phyloP scores from a whole-genome alignment of 1,140 invertebrate genomes.

The Zaprionus africanus region DNA sequence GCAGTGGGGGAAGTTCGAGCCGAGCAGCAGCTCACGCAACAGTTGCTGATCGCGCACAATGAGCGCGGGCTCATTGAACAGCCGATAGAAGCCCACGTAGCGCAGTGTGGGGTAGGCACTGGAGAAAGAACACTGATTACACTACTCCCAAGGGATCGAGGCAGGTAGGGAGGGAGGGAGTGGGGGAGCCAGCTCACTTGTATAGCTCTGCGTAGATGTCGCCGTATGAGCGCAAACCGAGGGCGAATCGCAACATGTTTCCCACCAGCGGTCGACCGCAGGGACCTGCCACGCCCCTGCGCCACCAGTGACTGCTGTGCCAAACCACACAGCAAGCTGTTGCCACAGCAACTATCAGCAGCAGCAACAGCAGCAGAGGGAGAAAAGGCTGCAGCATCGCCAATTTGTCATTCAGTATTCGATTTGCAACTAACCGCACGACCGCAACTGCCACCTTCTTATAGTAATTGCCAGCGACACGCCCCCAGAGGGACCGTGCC shows the following conservation, averaged over 20 bases:
- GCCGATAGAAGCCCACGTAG: slow-evolving; percentile 65
- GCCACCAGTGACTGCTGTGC: slow-evolving; percentile 39
- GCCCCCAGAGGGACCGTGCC: not conserved
- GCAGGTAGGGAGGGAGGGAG: no score
- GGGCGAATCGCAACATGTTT: slow-evolving; percentile 55
- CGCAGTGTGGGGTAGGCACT: slow-evolving; percentile 40
- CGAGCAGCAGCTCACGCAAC: slow-evolving; percentile 43
- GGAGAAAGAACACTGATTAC: not conserved
- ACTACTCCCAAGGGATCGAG: not conserved
- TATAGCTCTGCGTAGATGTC: slow-evolving; percentile 58
- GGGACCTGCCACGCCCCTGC: slow-evolving; percentile 47
- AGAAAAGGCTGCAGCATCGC: slow-evolving; percentile 9
- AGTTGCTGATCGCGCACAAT: slow-evolving; percentile 52
- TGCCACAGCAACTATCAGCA: not conserved
- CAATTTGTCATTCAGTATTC: not conserved
- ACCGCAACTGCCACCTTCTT: slow-evolving; percentile 2
- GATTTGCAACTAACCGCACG: not conserved
- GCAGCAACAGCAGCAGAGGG: not conserved
- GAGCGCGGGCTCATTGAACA: slow-evolving; percentile 68
- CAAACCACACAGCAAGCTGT: not conserved
- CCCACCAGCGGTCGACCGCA: slow-evolving; percentile 54
- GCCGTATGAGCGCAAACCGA: slow-evolving; percentile 52
- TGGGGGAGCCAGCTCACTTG: slow-evolving; percentile 34
- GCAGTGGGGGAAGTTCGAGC: slow-evolving; percentile 44
- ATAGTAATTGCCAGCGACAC: not conserved